These are phyloP conservation scores for Scleropages formosus DNA, from an alignment of 2,797 vertebrate species.

Conservation along the genomic window DNA sequence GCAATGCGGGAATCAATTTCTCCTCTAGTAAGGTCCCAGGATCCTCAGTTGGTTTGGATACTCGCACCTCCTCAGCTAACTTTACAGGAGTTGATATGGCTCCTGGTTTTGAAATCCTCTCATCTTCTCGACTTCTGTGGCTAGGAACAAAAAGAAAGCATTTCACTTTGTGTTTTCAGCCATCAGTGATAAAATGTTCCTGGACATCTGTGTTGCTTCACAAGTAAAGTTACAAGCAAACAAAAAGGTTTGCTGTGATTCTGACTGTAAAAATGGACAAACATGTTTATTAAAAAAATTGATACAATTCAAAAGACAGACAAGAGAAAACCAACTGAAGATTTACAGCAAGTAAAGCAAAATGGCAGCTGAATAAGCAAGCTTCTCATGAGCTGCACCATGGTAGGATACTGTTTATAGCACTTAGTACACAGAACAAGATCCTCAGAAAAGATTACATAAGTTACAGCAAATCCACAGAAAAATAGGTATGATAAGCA, in stretches of 20 bases:
- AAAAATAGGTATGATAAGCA: background rate
- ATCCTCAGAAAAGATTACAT: background rate
- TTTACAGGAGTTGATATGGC: constrained; percentile 82
- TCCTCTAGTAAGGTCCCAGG: constrained; percentile 71
- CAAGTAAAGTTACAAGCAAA: background rate
- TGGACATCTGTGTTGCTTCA: background rate
- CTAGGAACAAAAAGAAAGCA: constrained; percentile 52
- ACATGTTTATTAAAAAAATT: no score
- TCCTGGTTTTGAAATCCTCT: constrained; percentile 80
- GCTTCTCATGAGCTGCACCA: background rate
- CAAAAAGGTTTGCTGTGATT: background rate
- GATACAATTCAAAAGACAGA: no score
- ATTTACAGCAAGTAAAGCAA: no score
- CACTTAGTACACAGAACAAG: background rate
- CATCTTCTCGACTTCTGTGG: constrained; percentile 89
- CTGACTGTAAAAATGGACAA: no score
- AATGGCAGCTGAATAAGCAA: background rate
- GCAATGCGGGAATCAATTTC: constrained; percentile 85
- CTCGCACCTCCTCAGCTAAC: constrained; percentile 72
- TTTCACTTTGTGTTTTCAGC: background rate
- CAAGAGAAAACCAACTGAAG: no score
- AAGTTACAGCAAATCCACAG: no score
- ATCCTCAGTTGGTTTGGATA: constrained; percentile 79
- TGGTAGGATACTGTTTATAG: background rate
- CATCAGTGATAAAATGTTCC: background rate